Evolutionary conservation across 2,113 vertebrate species (phyloP), one percentile per base, ranked within the genome.

Genomic region (Catagonus wagneri): DNA sequence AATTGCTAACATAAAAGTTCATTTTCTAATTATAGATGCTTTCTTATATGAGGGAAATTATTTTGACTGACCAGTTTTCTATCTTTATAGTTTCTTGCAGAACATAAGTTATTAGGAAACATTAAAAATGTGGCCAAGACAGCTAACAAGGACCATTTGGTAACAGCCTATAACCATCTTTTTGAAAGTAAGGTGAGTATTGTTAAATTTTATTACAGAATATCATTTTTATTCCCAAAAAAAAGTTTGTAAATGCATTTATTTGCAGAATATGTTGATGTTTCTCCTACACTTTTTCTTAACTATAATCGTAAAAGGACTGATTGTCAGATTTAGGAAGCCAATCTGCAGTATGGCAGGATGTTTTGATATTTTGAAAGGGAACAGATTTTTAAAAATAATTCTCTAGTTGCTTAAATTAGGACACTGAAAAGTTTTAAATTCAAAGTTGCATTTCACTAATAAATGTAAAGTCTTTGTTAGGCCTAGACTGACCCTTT

Each of bases 111-210:
- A 95, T 96, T 99, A 95, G 99, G 99, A 98, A 99, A 99, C 96
- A 99, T 99, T 58, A 99, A 99, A 98, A 99, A 99, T 97, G 99
- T 99, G 87, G 99, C 99, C 1, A 99, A 99, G 98, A 99, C 99
- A 0, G 99, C 99, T 34, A 99, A 99, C 25, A 99, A 99, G 98
- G 99, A 99, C 44, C 99, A 99, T 61, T 98, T 99, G n/a, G 97
- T 99, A 50, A 85, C 97, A 20, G 99, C 99, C 66, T 99, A 99
- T 98, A 99, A 99, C 66, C 98, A 99, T 96, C 99, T 99, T 5
- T 99, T 99, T 98, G 98, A 99, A 97, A 99, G 98, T 72, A 99
- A 99, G 99, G 99, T 99, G 96, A 98, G 98, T 89, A 56, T 22
- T 93, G 12, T 76, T 93, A 36, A 1, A 80, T 44, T 91, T 22